These are phyloP conservation scores for human (Homo sapiens) DNA, from an alignment of 2,113 vertebrate genomes.

Conservation along the genomic window GRCh38 chr16:72758501-72759000, in stretches of 20 bases:
- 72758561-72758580: background rate
- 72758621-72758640: background rate
- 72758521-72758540: background rate
- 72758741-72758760: background rate
- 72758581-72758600: background rate
- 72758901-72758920: background rate
- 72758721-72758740: background rate
- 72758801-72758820: background rate
- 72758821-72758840: background rate
- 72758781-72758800: background rate
- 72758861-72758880: constrained; percentile 19
- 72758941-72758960: background rate
- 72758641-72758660: background rate
- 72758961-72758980: background rate
- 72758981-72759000: constrained; percentile 13
- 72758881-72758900: constrained; percentile 31
- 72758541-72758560: background rate
- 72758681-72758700: background rate
- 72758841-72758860: background rate
- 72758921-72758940: background rate
- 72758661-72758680: background rate
- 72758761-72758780: background rate
- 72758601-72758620: background rate
- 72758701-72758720: constrained; percentile 11
- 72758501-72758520: background rate